Evolutionary conservation across 1,140 invertebrate species (phyloP).

Genomic region (Drosophila ercepeae): DNA sequence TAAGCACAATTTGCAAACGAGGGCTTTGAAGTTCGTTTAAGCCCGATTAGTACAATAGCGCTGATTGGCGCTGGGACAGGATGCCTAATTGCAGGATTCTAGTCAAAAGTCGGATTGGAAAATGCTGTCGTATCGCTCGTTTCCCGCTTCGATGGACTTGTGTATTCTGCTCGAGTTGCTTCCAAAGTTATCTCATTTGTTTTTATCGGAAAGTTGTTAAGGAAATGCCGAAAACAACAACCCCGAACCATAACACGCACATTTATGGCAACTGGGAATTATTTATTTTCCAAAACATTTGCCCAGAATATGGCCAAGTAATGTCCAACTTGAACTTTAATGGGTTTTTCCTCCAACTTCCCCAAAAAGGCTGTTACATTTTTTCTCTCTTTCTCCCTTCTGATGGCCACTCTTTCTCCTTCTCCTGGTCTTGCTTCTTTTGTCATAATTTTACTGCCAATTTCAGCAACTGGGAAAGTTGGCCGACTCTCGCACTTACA

Average conservation of each 20-base stretch:
- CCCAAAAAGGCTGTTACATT: conserved; percentile 20
- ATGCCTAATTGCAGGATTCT: conserved; percentile 38
- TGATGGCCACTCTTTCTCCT: conserved; percentile 4
- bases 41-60: conserved; percentile 16
- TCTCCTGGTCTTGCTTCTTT: conserved; percentile 8
- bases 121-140: conserved; percentile 16
- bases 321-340: conserved; percentile 72
- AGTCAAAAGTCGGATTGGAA: conserved; percentile 12
- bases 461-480: conserved; percentile 75
- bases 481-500: conserved; percentile 71
- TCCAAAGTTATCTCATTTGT: conserved; percentile 42
- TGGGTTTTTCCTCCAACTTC: conserved; percentile 32
- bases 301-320: conserved; percentile 55
- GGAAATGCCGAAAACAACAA: conserved; percentile 8
- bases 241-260: conserved; percentile 11
- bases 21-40: conserved; percentile 6
- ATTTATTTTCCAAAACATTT: conserved; percentile 59
- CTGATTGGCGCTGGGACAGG: conserved; percentile 19
- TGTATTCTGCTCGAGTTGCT: conserved; percentile 30
- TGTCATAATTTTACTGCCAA: conserved; percentile 78
- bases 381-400: conserved; percentile 9
- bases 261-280: conserved; percentile 54
- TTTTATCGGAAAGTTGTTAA: conserved; percentile 27
- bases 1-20: neutral
- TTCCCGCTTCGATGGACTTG: conserved; percentile 12